Conservation (phyloP, 2,113 vertebrate genomes). For the Picathartes gymnocephalus region DNA sequence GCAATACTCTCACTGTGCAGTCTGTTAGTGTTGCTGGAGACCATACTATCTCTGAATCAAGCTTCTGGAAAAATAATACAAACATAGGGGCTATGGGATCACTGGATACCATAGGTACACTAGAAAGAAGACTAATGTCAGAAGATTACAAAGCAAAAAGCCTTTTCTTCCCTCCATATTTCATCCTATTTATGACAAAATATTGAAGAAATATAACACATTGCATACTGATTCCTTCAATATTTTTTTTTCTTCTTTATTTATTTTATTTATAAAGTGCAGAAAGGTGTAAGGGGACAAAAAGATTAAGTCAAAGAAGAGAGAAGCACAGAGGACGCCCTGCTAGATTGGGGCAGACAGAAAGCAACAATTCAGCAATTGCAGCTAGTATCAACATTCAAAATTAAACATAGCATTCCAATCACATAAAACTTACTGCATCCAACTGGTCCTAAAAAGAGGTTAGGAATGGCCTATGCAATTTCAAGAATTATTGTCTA, state of each 20-base stretch:
- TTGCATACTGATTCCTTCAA: background rate
- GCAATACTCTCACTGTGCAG: background rate
- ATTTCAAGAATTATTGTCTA: background rate
- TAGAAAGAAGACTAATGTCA: conserved; percentile 9
- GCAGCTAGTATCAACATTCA: background rate
- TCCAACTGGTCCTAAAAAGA: background rate
- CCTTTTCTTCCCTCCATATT: background rate
- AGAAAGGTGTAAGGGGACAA: background rate
- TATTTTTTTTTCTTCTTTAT: background rate
- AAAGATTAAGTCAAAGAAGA: background rate
- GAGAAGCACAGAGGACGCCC: background rate
- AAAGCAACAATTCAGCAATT: background rate
- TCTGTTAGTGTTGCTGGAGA: background rate
- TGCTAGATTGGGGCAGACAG: background rate
- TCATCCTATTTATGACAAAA: background rate
- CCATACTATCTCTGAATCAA: background rate
- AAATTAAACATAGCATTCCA: background rate
- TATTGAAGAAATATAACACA: background rate
- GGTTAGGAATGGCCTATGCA: background rate
- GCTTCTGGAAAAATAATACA: background rate
- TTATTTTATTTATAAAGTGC: background rate
- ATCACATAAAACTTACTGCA: background rate
- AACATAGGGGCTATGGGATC: background rate
- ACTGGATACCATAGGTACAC: background rate
- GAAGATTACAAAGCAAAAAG: conserved; percentile 5